phyloP scores from a whole-genome alignment of 1,140 invertebrate genomes.

The Piezodorus guildinii region DNA sequence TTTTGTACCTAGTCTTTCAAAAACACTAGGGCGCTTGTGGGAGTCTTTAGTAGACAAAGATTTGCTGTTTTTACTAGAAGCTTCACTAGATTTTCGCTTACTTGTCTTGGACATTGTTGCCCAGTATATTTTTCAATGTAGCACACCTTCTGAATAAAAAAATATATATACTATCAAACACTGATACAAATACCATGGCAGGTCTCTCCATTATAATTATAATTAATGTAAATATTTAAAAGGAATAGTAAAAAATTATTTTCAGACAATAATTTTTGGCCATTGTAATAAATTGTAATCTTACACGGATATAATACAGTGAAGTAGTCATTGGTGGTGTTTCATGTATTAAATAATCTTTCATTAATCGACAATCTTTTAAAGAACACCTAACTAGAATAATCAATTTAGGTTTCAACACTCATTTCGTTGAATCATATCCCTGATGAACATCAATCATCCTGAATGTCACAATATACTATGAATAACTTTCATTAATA shows the following conservation, averaged over 20 bases:
- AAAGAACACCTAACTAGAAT: no score
- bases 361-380: no score
- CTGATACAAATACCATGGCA: conserved; percentile 7
- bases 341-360: neutral
- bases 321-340: conserved; percentile 2
- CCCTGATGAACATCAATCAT: no score
- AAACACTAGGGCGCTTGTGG: conserved; percentile 51
- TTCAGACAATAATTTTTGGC: neutral
- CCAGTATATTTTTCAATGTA: conserved; percentile 14
- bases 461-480: no score
- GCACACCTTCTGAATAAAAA: conserved; percentile 12
- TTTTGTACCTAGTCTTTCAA: conserved; percentile 63
- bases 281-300: neutral
- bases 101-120: conserved; percentile 28
- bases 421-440: no score
- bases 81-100: conserved; percentile 26
- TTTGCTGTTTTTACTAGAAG: conserved; percentile 23
- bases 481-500: no score
- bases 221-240: neutral
- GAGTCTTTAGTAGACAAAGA: conserved; percentile 21
- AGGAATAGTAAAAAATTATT: neutral
- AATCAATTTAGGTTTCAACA: no score
- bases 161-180: conserved; percentile 1
- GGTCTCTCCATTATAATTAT: conserved; percentile 12
- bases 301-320: neutral